Conservation (phyloP, 2,888 invertebrate genomes). For the Agriotes lineatus region DNA sequence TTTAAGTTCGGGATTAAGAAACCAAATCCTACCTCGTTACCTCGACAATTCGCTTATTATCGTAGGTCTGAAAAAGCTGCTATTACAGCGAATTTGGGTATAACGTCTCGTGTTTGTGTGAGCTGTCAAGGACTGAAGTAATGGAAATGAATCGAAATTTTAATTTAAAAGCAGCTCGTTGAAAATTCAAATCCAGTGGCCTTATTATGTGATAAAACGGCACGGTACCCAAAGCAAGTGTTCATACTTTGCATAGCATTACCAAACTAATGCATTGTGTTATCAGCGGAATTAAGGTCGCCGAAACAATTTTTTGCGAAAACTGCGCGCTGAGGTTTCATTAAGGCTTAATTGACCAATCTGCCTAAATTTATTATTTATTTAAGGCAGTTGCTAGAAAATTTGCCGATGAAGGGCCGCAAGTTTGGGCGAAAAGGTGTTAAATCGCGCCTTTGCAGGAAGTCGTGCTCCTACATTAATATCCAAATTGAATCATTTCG, state of each 20-base stretch:
- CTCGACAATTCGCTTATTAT: no score
- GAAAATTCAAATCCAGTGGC: slow-evolving; percentile 30
- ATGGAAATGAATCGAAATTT: slow-evolving; percentile 19
- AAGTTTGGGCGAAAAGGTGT: no score
- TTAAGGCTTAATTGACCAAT: not conserved
- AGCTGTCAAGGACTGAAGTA: slow-evolving; percentile 8
- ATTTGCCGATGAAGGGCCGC: no score
- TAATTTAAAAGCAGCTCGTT: slow-evolving; percentile 23
- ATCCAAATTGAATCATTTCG: slow-evolving; percentile 43
- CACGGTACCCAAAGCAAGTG: slow-evolving; percentile 16
- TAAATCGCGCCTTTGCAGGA: not conserved
- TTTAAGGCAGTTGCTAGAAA: not conserved
- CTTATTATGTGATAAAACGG: slow-evolving; percentile 28
- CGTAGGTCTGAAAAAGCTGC: no score
- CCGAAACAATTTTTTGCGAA: not conserved
- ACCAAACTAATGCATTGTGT: slow-evolving; percentile 20
- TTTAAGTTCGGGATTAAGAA: no score
- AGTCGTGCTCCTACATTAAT: slow-evolving; percentile 26
- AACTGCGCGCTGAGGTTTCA: not conserved
- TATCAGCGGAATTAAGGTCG: slow-evolving; percentile 5
- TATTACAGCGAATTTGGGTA: not conserved
- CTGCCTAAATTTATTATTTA: not conserved
- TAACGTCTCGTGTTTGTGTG: slow-evolving; percentile 11
- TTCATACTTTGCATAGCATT: slow-evolving; percentile 26
- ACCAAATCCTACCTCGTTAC: no score